Evolutionary conservation across 2,113 vertebrate species (phyloP).

Genomic region (Lanius collurio): DNA sequence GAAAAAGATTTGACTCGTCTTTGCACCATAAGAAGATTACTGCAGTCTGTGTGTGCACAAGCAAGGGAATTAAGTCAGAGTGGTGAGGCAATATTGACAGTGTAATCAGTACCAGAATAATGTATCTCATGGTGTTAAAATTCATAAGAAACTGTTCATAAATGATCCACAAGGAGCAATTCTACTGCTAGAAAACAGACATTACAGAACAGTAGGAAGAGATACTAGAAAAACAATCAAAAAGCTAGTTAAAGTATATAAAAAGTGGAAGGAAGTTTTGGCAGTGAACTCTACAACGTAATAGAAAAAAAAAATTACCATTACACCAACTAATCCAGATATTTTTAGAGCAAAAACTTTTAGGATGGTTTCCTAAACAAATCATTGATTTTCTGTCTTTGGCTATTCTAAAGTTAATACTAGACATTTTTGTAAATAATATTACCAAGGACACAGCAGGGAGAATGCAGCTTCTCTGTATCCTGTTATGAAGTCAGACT

Average conservation of each 20-base stretch:
- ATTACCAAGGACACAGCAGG: not conserved
- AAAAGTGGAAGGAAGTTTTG: not conserved
- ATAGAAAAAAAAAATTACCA: not conserved
- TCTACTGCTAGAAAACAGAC: not conserved
- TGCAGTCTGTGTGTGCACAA: not conserved
- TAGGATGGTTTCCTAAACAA: not conserved
- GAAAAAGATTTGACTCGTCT: not conserved
- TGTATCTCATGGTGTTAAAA: not conserved
- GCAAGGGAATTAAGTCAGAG: not conserved
- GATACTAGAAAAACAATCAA: not conserved
- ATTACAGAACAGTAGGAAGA: not conserved
- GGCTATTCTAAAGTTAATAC: not conserved
- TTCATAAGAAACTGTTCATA: not conserved
- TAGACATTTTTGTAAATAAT: not conserved
- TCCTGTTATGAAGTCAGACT: not conserved
- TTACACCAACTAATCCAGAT: not conserved
- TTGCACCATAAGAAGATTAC: not conserved
- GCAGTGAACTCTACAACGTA: not conserved
- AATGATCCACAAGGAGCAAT: not conserved
- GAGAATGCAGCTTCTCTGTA: not conserved
- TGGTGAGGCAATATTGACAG: not conserved
- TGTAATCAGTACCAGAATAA: not conserved
- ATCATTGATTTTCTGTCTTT: not conserved
- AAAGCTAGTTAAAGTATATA: not conserved
- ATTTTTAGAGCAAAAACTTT: not conserved